phyloP scores from a whole-genome alignment of 1,140 invertebrate species.

The Zaprionus vittiger region DNA sequence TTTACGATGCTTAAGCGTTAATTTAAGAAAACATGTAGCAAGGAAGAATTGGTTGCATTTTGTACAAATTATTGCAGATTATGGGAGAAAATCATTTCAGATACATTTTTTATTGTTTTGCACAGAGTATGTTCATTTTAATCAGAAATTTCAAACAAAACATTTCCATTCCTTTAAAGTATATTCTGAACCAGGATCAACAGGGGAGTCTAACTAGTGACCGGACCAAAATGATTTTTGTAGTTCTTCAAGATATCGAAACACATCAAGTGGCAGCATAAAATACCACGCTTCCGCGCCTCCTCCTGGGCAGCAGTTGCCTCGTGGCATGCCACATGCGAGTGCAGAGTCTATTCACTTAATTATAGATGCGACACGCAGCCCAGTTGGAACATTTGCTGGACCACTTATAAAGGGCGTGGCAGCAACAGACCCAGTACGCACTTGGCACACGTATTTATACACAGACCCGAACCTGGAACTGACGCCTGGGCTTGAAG shows the following conservation, averaged over 20 bases:
- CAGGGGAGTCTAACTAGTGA: no score
- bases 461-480: slow-evolving; percentile 14
- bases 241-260: no score
- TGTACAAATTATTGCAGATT: slow-evolving; percentile 1
- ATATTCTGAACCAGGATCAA: no score
- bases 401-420: slow-evolving; percentile 34
- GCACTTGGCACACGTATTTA: slow-evolving; percentile 50
- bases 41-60: background rate
- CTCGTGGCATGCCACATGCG: slow-evolving; percentile 18
- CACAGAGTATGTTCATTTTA: no score
- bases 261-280: slow-evolving; percentile 45
- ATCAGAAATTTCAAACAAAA: no score
- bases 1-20: slow-evolving; percentile 33
- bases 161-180: no score
- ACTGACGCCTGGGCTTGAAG: slow-evolving; percentile 14
- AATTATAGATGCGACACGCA: slow-evolving; percentile 81
- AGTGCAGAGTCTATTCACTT: slow-evolving; percentile 67
- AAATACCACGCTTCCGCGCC: slow-evolving; percentile 32
- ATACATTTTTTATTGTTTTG: background rate
- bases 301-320: slow-evolving; percentile 32
- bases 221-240: no score
- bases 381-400: slow-evolving; percentile 27
- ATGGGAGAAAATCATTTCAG: background rate
- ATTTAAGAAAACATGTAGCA: slow-evolving; percentile 9
- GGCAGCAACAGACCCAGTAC: slow-evolving; percentile 17